Base-by-base conservation (phyloP, 2,797 vertebrate genomes). In the Hippopotamyrus pictus region DNA sequence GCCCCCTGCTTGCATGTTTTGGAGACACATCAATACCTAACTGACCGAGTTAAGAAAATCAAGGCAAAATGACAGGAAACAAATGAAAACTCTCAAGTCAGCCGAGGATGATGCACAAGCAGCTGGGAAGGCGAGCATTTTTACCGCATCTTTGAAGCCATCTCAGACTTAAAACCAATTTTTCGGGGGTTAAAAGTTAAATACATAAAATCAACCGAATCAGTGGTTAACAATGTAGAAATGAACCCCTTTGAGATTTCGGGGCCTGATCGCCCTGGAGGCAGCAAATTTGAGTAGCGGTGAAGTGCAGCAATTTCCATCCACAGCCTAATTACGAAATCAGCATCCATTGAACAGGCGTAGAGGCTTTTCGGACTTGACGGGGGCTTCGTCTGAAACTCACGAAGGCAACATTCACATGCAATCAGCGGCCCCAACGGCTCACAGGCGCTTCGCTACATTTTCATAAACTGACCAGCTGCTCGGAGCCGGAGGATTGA, bases 391-490 rank as follows among this genome's bases (percentile, higher is more conserved):
- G 14, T 41, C 57, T 37, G 50, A 57, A 87, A 57, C 53, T 53
- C 86, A 44, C 33, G 53, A 17, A 41, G 19, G 33, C 53, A 14
- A 51, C 48, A 85, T 51, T 85, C 51, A 85, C 48, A 85, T 85
- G 83, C 48, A 50, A 85, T 85, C 83, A 85, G 46, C 12, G 2
- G 25, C 25, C 11, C 48, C 25, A 86, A 9, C 53, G 33, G 33
- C 12, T 87, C 33, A 1, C 86, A 87, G 86, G 51, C 46, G 86
- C 86, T 22, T 87, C 53, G 12, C 14, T 87, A 44, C 86, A 87
- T 59, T 87, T 87, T 57, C 53, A 87, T 87, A 57, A 87, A 57
- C 53, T 57, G 51, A 57, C 86, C 86, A 87, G 86, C 57, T 87
- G 86, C 53, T 87, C 54, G n/a, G n/a, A 62, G 3, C 53, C 2